phyloP scores from a whole-genome alignment of 2,797 vertebrate species.

The Enteromius anoplus region DNA sequence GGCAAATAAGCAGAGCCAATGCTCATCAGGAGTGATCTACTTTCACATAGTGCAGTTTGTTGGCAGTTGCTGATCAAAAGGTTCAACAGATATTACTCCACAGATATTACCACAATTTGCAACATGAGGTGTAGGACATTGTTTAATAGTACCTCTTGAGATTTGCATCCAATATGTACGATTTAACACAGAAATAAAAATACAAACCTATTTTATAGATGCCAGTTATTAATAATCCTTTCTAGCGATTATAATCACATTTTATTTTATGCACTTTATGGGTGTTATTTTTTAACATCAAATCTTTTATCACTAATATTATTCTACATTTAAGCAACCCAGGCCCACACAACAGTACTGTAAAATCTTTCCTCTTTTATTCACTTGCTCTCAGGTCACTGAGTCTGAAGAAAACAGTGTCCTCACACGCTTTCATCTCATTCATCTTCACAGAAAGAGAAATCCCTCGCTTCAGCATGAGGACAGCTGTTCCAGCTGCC shows the following conservation, averaged over 20 bases:
- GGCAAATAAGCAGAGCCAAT: too few relatives aligned
- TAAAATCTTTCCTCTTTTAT: slow-evolving; percentile 16
- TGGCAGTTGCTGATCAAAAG: background rate
- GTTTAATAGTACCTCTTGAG: too few relatives aligned
- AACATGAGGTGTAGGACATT: background rate
- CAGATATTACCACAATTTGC: too few relatives aligned
- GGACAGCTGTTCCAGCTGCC: slow-evolving; percentile 34
- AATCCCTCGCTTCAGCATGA: slow-evolving; percentile 37
- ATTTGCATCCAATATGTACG: background rate
- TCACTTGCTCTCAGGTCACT: slow-evolving; percentile 56
- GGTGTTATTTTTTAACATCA: background rate
- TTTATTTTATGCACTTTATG: background rate
- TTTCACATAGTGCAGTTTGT: too few relatives aligned
- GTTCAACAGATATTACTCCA: background rate
- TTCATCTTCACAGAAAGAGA: slow-evolving; percentile 50
- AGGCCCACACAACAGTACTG: background rate
- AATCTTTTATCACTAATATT: background rate
- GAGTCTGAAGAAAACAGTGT: slow-evolving; percentile 54
- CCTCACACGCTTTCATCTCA: slow-evolving; percentile 47
- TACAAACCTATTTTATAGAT: background rate
- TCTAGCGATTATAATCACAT: background rate
- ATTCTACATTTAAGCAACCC: background rate
- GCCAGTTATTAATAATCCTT: background rate
- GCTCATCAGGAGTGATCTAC: too few relatives aligned
- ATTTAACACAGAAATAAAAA: background rate